These are phyloP conservation scores for Jaculus jaculus DNA, from an alignment of 2,113 vertebrate genomes.

Conservation along the genomic window DNA sequence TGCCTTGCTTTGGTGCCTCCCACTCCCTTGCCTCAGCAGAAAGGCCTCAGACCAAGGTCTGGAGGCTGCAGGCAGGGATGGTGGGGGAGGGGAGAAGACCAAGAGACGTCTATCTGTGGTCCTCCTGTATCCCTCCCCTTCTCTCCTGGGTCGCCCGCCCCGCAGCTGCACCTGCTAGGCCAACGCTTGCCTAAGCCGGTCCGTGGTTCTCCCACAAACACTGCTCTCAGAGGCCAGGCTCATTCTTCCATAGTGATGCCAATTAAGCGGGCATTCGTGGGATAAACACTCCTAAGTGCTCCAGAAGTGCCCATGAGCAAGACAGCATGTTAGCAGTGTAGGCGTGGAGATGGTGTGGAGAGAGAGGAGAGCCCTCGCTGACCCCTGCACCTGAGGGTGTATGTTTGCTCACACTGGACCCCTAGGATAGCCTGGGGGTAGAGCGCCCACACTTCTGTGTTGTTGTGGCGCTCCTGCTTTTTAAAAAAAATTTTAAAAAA, in stretches of 20 bases:
- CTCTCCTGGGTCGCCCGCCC: too few relatives aligned
- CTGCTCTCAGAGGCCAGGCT: not conserved
- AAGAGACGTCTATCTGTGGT: not conserved
- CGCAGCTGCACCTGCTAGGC: not conserved
- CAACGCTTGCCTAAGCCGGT: not conserved
- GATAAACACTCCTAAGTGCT: not conserved
- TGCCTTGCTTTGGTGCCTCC: conserved; percentile 28
- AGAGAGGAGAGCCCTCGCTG: not conserved
- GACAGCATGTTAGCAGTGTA: not conserved
- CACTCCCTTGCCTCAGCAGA: conserved; percentile 17
- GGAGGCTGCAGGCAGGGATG: not conserved
- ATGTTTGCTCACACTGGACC: not conserved
- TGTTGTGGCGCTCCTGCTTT: too few relatives aligned
- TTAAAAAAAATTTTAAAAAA: too few relatives aligned
- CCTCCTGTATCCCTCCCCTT: not conserved
- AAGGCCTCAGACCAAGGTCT: not conserved
- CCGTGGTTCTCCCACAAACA: not conserved
- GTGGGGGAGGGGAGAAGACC: not conserved
- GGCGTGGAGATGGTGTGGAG: not conserved
- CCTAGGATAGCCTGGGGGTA: not conserved
- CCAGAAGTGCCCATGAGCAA: not conserved
- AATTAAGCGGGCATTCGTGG: not conserved
- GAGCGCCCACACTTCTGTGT: not conserved
- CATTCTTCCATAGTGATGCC: not conserved
- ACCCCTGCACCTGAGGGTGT: not conserved